Percentiles rank a stretch among this genome's conserved stretches.
Evolutionary conservation across 2,888 invertebrate genomes (phyloP).

Genomic region (Eupsilia transversa): DNA sequence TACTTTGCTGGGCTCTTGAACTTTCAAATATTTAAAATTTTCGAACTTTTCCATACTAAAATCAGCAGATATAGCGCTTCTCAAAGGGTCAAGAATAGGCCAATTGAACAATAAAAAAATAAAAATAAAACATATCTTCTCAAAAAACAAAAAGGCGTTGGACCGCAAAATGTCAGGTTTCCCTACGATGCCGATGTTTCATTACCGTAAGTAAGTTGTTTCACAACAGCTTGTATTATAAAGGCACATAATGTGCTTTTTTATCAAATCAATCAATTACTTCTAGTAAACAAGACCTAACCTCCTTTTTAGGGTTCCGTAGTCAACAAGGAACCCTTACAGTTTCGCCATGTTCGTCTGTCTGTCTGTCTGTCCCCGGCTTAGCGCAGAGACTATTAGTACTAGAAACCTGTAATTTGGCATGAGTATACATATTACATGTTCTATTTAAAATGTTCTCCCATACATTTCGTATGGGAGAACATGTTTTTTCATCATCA

Average conservation of each 20-base stretch:
- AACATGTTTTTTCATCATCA: too few relatives aligned
- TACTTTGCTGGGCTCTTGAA: neutral
- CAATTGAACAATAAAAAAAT: too few relatives aligned
- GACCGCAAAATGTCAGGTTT: neutral
- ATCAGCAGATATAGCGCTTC: neutral
- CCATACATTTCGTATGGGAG: too few relatives aligned
- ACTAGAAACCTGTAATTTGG: too few relatives aligned
- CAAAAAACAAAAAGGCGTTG: neutral
- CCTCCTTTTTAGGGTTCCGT: too few relatives aligned
- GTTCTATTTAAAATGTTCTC: too few relatives aligned
- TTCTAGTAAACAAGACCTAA: neutral
- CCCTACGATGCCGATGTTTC: neutral
- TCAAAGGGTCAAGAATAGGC: neutral
- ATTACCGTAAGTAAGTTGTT: neutral
- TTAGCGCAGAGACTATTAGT: too few relatives aligned
- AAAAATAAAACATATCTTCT: neutral
- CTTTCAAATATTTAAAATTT: neutral
- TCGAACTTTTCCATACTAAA: neutral
- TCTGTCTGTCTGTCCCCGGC: too few relatives aligned
- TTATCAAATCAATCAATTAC: neutral
- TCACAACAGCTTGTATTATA: neutral
- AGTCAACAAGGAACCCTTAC: too few relatives aligned
- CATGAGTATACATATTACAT: too few relatives aligned
- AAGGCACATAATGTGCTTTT: neutral
- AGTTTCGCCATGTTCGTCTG: too few relatives aligned